Conservation (phyloP, 2,888 invertebrate species). For the Drosophila fulvimacula region DNA sequence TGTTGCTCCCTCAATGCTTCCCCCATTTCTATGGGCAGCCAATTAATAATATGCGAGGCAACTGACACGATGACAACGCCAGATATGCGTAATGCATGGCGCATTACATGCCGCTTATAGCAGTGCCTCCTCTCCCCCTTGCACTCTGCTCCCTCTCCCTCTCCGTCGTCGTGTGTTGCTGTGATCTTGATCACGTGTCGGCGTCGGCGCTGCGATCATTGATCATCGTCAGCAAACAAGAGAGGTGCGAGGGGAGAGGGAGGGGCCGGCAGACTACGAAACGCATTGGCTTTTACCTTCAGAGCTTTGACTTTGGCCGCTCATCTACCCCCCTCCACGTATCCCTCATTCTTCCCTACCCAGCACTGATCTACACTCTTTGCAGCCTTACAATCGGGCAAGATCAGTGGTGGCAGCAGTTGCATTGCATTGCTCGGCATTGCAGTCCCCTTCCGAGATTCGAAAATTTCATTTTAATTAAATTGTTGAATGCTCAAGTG, state of each 20-base stretch:
- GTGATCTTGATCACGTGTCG: constrained; percentile 61
- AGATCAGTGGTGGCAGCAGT: constrained; percentile 44
- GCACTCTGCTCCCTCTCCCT: background rate
- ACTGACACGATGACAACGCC: constrained; percentile 78
- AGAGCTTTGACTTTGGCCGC: constrained; percentile 57
- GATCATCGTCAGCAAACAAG: constrained; percentile 71
- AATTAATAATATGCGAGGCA: constrained; percentile 80
- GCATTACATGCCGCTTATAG: constrained; percentile 68
- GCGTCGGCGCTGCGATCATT: constrained; percentile 69
- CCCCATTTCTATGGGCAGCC: constrained; percentile 53
- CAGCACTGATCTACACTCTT: background rate
- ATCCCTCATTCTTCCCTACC: background rate
- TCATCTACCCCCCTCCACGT: background rate
- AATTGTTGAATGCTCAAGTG: constrained; percentile 76
- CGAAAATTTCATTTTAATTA: constrained; percentile 81
- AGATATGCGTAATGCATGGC: constrained; percentile 79
- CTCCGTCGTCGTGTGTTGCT: constrained; percentile 1
- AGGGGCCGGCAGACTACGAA: constrained; percentile 13
- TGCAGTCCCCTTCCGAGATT: constrained; percentile 58
- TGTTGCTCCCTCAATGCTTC: background rate
- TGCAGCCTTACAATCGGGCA: constrained; percentile 15
- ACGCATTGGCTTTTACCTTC: constrained; percentile 45
- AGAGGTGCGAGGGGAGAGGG: constrained; percentile 11
- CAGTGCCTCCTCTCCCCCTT: background rate
- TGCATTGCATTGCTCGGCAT: constrained; percentile 24